Conservation (phyloP, 2,888 invertebrate genomes). For the Athalia cordata region DNA sequence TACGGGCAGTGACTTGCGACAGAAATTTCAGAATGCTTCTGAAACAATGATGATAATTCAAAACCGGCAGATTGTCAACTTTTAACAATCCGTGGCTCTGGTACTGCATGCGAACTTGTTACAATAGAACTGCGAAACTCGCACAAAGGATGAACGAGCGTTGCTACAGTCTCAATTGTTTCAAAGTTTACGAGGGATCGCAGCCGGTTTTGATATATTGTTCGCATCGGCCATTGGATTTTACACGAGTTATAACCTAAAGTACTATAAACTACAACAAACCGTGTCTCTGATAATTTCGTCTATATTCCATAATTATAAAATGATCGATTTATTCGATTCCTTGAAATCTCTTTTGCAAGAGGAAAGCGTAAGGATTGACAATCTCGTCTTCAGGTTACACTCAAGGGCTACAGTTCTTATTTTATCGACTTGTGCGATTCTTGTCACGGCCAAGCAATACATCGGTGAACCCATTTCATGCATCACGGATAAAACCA, state of each 20-base stretch:
- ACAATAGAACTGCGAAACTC: slow-evolving; percentile 52
- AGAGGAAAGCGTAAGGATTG: slow-evolving; percentile 54
- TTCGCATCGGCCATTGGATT: slow-evolving; percentile 29
- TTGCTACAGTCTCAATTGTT: slow-evolving; percentile 38
- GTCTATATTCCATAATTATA: not conserved
- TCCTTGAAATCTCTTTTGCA: slow-evolving; percentile 58
- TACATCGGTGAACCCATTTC: slow-evolving; percentile 67
- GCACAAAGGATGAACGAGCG: slow-evolving; percentile 45
- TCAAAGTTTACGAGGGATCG: slow-evolving; percentile 34
- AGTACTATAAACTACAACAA: not conserved
- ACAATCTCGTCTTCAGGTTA: slow-evolving; percentile 60
- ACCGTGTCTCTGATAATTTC: too few species aligned
- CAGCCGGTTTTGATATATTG: slow-evolving; percentile 25
- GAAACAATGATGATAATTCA: slow-evolving; percentile 51
- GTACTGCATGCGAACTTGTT: slow-evolving; percentile 47
- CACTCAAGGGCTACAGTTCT: slow-evolving; percentile 63
- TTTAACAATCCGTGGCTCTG: slow-evolving; percentile 49
- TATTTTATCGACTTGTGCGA: slow-evolving; percentile 59
- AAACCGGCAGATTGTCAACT: slow-evolving; percentile 54
- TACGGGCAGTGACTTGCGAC: slow-evolving; percentile 9
- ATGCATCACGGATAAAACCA: slow-evolving; percentile 60
- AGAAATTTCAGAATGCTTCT: slow-evolving; percentile 37
- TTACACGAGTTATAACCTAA: not conserved
- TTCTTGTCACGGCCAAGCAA: slow-evolving; percentile 65
- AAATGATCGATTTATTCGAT: slow-evolving; percentile 61